Evolutionary conservation across 2,888 invertebrate genomes (phyloP), one percentile per base, ranked within the genome.

Genomic region (Clistopyga incitator): DNA sequence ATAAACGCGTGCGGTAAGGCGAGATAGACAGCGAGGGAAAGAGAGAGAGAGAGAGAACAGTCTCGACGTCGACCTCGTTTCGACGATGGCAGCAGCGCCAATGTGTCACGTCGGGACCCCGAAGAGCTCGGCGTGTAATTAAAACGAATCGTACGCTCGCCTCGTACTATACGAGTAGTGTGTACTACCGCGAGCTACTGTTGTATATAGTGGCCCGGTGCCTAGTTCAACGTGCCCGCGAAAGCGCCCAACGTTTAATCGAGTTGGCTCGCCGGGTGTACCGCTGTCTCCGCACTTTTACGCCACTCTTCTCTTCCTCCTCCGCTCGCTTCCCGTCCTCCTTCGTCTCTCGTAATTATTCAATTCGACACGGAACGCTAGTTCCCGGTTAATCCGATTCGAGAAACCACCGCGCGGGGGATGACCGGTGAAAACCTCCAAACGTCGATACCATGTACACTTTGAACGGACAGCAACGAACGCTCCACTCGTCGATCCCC

Each of bases 231-330:
- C 65, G 61, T 74, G 59, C 81, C 20, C 82, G 81, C 47, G 76
- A 68, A 83, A 74, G 81, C 80, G 79, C 59, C 71, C 76, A 79
- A 82, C 82, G 82, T 87, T 88, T 88, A 88, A 87, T 88, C 86
- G 88, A 88, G 85, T 87, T 85, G 84, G 84, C 71, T 78, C 76
- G 65, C 81, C 64, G 81, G 82, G 82, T 81, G 82, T 82, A 86
- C 86, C 85, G 78, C 84, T 86, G 86, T 86, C 85, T 88, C 86
- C 75, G 84, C 85, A 85, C 82, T 87, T 87, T 85, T 87, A 82
- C 84, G 74, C 81, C 71, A 52, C 81, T 82, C 74, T 70, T 74
- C 61, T 18, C 50, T 52, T 64, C 45, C 29, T 8, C 2, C 71
- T 29, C 50, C 81, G 18, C 74, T 81, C 81, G 70, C 81, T 75